Evolutionary conservation across 2,797 vertebrate genomes (phyloP).

Genomic region (Xiphophorus birchmanni): DNA sequence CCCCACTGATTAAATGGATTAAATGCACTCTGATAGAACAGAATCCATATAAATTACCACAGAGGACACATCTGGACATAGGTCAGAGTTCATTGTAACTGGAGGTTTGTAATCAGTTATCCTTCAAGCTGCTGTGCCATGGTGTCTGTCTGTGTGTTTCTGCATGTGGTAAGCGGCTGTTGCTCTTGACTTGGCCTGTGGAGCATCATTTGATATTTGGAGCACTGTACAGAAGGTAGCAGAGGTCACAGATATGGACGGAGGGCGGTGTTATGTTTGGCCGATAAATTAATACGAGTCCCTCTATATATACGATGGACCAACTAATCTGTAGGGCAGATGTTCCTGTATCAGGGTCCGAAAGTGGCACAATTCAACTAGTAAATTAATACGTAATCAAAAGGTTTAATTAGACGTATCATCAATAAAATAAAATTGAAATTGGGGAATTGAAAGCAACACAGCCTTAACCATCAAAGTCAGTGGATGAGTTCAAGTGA

Average conservation of each 20-base stretch:
- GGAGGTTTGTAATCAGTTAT: conserved; percentile 40
- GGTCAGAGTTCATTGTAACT: conserved; percentile 46
- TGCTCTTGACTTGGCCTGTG: conserved; percentile 35
- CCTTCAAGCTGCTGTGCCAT: conserved; percentile 49
- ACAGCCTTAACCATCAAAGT: not conserved
- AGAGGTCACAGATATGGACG: conserved; percentile 25
- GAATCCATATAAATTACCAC: conserved; percentile 20
- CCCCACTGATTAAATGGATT: conserved; percentile 50
- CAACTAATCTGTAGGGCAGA: not conserved
- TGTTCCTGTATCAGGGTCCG: not conserved
- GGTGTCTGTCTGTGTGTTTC: conserved; percentile 32
- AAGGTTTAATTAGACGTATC: not conserved
- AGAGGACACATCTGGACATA: conserved; percentile 64
- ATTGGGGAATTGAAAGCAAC: not conserved
- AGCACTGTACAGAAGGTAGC: conserved; percentile 21
- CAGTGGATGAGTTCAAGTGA: not conserved
- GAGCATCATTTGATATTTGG: conserved; percentile 18
- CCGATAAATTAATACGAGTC: conserved; percentile 1
- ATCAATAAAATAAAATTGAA: not conserved
- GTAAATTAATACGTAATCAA: not conserved
- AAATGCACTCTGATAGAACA: conserved; percentile 43
- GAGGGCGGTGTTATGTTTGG: conserved; percentile 20
- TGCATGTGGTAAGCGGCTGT: conserved; percentile 28
- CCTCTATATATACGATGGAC: not conserved
- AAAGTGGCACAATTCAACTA: not conserved